Evolutionary conservation across 2,113 vertebrate species (phyloP), one percentile per base, ranked within the genome.

Genomic region (Mystacornis crossleyi): DNA sequence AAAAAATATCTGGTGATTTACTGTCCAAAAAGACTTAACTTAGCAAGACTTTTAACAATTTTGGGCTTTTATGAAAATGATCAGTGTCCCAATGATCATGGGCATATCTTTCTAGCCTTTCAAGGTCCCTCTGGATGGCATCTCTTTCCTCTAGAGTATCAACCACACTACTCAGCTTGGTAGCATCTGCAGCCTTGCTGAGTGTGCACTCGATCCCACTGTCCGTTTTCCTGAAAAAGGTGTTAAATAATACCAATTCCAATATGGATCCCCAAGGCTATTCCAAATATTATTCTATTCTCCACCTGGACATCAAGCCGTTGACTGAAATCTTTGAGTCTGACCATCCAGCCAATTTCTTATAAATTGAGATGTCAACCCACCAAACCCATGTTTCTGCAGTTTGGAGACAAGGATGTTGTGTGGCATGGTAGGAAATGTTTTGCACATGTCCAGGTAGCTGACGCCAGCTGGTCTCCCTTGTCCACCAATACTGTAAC

Each of bases 191-290:
- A 71, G 31, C 18, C 5, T 47, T 57, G 13, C 40, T 33, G 64
- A 50, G 15, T 12, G 18, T 29, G 25, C 18, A 19, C 19, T 65
- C 8, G 6, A 17, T 38, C 48, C 29, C 31, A 17, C 12, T 53
- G 38, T 29, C 9, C 1, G 0, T 42, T 21, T 57, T 19, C 4
- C n/a, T 7, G 1, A 13, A 15, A 29, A 55, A 82, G 17, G 11
- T 45, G 8, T 81, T 66, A 25, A 72, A 19, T 29, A 45, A 14
- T 31, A 21, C 1, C 4, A 2, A 17, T 79, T 43, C 9, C 26
- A 36, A 0, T 19, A 23, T 0, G 0, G 14, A 53, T 9, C 5
- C 6, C 40, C 18, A 8, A 12, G 28, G 17, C 42, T 42, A 42
- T 16, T 43, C 42, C 17, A 43, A 43, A 43, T 43, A 18, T 43